These are phyloP conservation scores for Hydroisotoma schaefferi DNA, from an alignment of 2,888 invertebrate species.

Conservation along the genomic window DNA sequence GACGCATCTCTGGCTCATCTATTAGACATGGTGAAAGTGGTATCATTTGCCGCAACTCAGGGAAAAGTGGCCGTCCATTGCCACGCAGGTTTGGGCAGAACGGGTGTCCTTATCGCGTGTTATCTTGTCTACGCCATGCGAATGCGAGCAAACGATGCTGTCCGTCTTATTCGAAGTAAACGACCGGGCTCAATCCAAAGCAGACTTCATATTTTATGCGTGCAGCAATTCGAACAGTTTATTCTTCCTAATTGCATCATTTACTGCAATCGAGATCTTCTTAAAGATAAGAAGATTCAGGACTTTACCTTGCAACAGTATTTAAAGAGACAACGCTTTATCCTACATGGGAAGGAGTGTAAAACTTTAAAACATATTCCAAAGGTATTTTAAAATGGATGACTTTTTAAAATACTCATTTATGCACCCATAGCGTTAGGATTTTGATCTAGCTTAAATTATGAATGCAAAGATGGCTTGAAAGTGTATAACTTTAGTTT, in stretches of 20 bases:
- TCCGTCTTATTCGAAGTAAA: slow-evolving; percentile 70
- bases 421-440: too few relatives aligned
- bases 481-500: background rate
- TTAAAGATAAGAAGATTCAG: slow-evolving; percentile 53
- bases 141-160: slow-evolving; percentile 73
- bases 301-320: slow-evolving; percentile 69
- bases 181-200: slow-evolving; percentile 78
- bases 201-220: slow-evolving; percentile 72
- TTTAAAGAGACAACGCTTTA: slow-evolving; percentile 66
- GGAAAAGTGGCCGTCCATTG: slow-evolving; percentile 83
- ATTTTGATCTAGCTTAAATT: too few relatives aligned
- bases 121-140: slow-evolving; percentile 76
- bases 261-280: slow-evolving; percentile 61
- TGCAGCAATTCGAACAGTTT: slow-evolving; percentile 76
- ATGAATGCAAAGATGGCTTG: too few relatives aligned
- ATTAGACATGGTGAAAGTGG: slow-evolving; percentile 86
- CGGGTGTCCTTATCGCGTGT: slow-evolving; percentile 82
- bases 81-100: slow-evolving; percentile 80
- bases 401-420: background rate
- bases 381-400: slow-evolving; percentile 59
- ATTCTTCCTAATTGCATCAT: slow-evolving; percentile 71
- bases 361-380: slow-evolving; percentile 71
- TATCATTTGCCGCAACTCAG: slow-evolving; percentile 75
- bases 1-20: slow-evolving; percentile 71
- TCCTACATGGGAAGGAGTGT: slow-evolving; percentile 75